These are phyloP conservation scores for Ceratosolen fusciceps DNA, from an alignment of 1,140 invertebrate species.

Conservation along the genomic window DNA sequence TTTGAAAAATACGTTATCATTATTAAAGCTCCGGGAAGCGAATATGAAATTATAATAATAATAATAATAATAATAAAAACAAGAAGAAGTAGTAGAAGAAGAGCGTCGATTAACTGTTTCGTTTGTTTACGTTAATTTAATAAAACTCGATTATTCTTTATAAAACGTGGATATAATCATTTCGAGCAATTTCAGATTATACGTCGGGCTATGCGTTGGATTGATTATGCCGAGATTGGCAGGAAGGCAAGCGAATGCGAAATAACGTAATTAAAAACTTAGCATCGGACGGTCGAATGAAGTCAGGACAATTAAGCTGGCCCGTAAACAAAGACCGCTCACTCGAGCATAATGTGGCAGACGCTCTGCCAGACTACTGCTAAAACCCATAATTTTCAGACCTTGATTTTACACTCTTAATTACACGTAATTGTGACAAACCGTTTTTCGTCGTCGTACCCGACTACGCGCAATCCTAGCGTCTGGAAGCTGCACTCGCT, in stretches of 20 bases:
- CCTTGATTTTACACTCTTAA: conserved; percentile 33
- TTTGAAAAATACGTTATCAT: no score
- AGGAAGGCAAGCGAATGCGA: neutral
- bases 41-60: no score
- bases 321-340: conserved; percentile 24
- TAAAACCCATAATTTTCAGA: conserved; percentile 21
- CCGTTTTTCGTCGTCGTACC: neutral
- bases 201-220: neutral
- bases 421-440: conserved; percentile 41
- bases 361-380: neutral
- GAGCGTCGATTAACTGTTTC: no score
- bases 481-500: no score
- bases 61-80: no score
- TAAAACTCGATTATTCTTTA: no score
- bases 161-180: no score
- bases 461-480: neutral
- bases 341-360: neutral
- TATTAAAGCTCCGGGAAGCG: no score
- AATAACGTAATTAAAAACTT: conserved; percentile 38
- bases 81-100: no score
- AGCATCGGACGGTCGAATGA: conserved; percentile 39
- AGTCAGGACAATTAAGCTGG: conserved; percentile 49
- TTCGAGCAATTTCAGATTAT: no score
- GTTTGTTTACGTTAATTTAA: no score
- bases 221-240: neutral